Conservation (phyloP, 2,888 invertebrate genomes). For the Harpagoxenus sublaevis region DNA sequence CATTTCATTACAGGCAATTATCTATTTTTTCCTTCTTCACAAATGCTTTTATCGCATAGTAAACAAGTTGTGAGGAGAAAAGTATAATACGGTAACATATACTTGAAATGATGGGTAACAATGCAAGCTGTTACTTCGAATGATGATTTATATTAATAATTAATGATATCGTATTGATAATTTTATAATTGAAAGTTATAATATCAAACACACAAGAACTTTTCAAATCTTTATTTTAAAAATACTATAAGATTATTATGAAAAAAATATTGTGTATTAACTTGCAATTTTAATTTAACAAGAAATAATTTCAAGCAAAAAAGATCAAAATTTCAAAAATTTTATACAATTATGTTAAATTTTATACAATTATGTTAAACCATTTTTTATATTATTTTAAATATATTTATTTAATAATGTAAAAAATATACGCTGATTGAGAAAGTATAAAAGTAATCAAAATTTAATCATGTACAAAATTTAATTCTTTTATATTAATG, state of each 20-base stretch:
- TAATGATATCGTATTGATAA: not conserved
- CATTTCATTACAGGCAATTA: not conserved
- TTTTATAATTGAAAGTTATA: not conserved
- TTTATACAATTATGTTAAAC: too few species aligned
- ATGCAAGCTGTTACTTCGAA: not conserved
- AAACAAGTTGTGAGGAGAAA: not conserved
- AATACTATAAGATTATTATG: not conserved
- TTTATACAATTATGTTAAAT: too few species aligned
- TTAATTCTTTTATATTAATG: too few species aligned
- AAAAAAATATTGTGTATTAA: not conserved
- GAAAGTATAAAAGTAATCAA: too few species aligned
- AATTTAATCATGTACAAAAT: too few species aligned
- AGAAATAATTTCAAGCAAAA: not conserved
- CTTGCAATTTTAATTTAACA: constrained; percentile 1
- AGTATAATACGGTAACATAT: not conserved
- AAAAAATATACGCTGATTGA: too few species aligned
- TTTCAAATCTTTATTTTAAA: not conserved
- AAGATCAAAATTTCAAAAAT: too few species aligned
- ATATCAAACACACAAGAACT: not conserved
- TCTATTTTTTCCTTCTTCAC: not conserved
- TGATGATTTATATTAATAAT: not conserved
- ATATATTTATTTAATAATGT: too few species aligned
- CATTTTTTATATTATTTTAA: too few species aligned
- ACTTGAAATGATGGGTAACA: not conserved
- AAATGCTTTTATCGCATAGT: not conserved